Base-by-base conservation (phyloP, 2,888 invertebrate species). In the Pogonocherus hispidulus region DNA sequence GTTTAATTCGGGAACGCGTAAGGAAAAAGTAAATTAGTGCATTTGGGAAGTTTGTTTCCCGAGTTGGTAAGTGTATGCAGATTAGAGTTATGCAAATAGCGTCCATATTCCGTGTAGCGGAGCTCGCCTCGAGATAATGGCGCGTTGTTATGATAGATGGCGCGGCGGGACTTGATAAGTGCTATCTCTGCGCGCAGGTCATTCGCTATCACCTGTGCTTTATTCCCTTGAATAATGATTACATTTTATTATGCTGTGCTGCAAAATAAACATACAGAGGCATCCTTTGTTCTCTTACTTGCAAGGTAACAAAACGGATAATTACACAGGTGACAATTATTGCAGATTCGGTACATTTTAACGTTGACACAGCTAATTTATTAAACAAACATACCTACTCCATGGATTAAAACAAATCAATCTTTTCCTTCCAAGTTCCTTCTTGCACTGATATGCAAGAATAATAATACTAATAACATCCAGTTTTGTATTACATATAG, bases 21-120 rank as follows among this genome's bases (percentile, higher is more conserved):
- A 76, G 76, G 76, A 78, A 77, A 77, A 77, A 80, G 73, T 77
- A 78, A 81, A 79, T 81, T 78, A 79, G 75, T 76, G 79, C 77
- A 80, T 79, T 80, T 73, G 60, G 78, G 77, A 77, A 77, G 76
- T 78, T 79, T 76, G 76, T 80, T 78, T 76, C 74, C 76, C 70
- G 72, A 75, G 70, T 74, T 70, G 66, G 76, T 77, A 80, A 81
- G 79, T 79, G 79, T 80, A 82, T 81, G 81, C 80, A 81, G 81
- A 82, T 82, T 81, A 81, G 79, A 81, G 79, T 81, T 82, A 82
- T 82, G 82, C 81, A 82, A 82, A 82, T 81, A 76, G 75, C 76
- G 74, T 69, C 74, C 78, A 78, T 78, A 79, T 77, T 75, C 78
- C 74, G 74, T 16, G n/a, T 73, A 72, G 73, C 71, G 70, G 73